phyloP scores from a whole-genome alignment of 2,888 invertebrate species.

The Leucophenga montana region DNA sequence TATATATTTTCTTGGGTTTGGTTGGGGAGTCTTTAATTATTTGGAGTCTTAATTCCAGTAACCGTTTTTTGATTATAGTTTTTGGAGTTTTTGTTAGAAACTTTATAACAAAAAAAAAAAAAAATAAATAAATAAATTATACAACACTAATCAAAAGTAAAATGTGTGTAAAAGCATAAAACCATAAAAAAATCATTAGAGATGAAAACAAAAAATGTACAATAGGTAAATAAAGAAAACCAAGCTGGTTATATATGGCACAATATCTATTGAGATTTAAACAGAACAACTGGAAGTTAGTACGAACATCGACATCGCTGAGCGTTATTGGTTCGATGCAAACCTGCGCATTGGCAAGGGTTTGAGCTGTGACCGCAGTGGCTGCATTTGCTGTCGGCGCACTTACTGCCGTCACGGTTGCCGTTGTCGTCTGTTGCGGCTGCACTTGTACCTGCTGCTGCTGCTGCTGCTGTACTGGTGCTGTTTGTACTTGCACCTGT shows the following conservation, averaged over 20 bases:
- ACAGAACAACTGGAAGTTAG: slow-evolving; percentile 51
- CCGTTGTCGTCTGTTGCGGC: slow-evolving; percentile 69
- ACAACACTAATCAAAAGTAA: too few species aligned
- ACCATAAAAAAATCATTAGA: not conserved
- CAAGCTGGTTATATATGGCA: slow-evolving; percentile 15
- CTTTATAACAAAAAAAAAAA: too few species aligned
- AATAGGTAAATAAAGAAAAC: slow-evolving; percentile 1
- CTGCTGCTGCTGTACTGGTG: slow-evolving; percentile 41
- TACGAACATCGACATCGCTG: slow-evolving; percentile 83
- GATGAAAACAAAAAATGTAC: not conserved
- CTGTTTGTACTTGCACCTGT: slow-evolving; percentile 42
- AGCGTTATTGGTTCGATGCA: slow-evolving; percentile 86
- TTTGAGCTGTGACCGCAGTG: slow-evolving; percentile 62
- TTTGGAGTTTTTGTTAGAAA: too few species aligned
- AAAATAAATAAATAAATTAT: too few species aligned
- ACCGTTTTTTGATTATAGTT: too few species aligned
- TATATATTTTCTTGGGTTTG: too few species aligned
- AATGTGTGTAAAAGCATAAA: not conserved
- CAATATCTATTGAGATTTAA: too few species aligned
- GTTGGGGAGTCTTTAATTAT: too few species aligned
- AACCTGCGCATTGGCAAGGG: slow-evolving; percentile 78
- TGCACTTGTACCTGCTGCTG: slow-evolving; percentile 42
- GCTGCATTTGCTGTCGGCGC: slow-evolving; percentile 42
- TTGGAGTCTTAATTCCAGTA: too few species aligned
- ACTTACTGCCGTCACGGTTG: slow-evolving; percentile 72